Conservation (phyloP, 2,797 vertebrate species). For the Falco concolor region DNA sequence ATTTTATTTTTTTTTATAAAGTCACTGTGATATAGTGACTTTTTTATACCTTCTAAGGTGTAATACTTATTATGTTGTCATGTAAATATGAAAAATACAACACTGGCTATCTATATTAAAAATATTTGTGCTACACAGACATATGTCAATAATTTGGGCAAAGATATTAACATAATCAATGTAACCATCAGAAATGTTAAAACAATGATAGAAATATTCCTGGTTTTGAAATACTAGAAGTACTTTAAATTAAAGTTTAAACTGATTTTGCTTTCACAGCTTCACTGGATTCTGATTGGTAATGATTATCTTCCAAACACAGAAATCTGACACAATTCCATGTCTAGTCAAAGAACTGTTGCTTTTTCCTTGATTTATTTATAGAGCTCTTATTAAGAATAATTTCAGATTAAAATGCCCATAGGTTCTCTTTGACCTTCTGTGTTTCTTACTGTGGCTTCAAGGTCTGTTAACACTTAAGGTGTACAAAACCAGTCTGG, state of each 20-base stretch:
- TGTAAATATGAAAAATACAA: background rate
- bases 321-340: background rate
- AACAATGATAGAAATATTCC: background rate
- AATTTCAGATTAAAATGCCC: background rate
- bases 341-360: background rate
- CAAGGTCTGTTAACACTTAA: conserved; percentile 28
- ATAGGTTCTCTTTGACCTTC: background rate
- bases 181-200: background rate
- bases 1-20: too few relatives aligned
- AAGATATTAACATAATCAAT: background rate
- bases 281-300: background rate
- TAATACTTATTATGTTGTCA: background rate
- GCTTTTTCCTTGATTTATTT: background rate
- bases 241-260: background rate
- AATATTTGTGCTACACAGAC: background rate
- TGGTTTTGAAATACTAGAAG: background rate
- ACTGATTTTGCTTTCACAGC: background rate
- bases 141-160: background rate
- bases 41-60: background rate
- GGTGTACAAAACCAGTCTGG: background rate
- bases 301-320: background rate
- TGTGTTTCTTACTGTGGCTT: background rate
- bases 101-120: background rate
- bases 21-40: background rate
- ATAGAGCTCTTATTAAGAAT: background rate